phyloP scores from a whole-genome alignment of 2,797 vertebrate genomes.

The Crenichthys baileyi region DNA sequence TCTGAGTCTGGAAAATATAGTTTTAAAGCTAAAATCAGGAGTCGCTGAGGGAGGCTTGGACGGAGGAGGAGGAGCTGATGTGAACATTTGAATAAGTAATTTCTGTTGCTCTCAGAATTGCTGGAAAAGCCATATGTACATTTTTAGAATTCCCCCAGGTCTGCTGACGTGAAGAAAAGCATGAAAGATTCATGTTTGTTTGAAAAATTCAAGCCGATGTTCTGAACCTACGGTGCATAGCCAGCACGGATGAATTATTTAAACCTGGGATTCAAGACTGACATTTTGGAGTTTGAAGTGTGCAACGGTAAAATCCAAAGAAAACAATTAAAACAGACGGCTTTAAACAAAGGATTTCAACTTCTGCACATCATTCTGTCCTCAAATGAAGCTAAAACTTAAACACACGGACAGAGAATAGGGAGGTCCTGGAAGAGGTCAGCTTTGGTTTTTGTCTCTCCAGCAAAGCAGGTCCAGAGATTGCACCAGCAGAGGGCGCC shows the following conservation, averaged over 20 bases:
- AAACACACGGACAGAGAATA: neutral
- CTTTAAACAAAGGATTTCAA: neutral
- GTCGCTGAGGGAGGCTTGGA: slow-evolving; percentile 3
- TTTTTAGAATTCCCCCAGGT: slow-evolving; percentile 76
- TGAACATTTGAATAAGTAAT: slow-evolving; percentile 77
- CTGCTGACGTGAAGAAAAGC: slow-evolving; percentile 72
- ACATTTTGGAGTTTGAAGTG: slow-evolving; percentile 45
- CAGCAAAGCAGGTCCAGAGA: slow-evolving; percentile 30
- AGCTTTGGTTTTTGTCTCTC: slow-evolving; percentile 3
- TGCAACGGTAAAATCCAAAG: slow-evolving; percentile 42
- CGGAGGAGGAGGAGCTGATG: slow-evolving; percentile 44
- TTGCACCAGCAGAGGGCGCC: slow-evolving; percentile 77
- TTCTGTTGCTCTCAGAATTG: slow-evolving; percentile 27
- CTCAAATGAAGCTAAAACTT: neutral
- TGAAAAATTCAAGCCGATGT: slow-evolving; percentile 83
- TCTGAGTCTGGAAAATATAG: slow-evolving; percentile 25
- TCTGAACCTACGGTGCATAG: slow-evolving; percentile 76
- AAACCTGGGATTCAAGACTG: slow-evolving; percentile 61
- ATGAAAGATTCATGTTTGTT: slow-evolving; percentile 81
- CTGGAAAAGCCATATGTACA: slow-evolving; percentile 68
- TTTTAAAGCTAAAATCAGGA: slow-evolving; percentile 22
- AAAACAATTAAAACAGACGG: slow-evolving; percentile 32
- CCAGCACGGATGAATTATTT: slow-evolving; percentile 76
- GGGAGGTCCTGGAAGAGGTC: too few relatives aligned
- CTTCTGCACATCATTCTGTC: neutral